Evolutionary conservation across 2,113 vertebrate species (phyloP), one percentile per base, ranked within the genome.

Genomic region (Vicugna pacos): DNA sequence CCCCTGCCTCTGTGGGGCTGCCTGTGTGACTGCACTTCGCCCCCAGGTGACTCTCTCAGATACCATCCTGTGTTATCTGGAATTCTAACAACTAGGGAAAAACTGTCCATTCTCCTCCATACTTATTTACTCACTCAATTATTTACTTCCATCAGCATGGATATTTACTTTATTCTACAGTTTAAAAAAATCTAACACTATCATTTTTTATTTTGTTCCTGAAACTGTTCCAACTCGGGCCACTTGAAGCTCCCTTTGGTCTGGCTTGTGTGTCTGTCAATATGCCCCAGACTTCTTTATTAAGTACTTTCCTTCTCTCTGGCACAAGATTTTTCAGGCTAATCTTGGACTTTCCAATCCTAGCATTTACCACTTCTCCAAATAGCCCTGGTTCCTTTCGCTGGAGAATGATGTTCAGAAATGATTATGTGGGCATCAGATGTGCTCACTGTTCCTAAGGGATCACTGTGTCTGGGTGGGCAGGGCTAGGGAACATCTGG

Each of bases 111-210:
- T 92, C 28, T 52, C 80, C 17, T n/a, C 38, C 48, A 65, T 42
- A 42, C 38, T 65, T 42, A 42, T 62, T 46, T 48, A 48, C 52
- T 75, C 35, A 75, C 19, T 72, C 28, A 50, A n/a, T 58, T 1
- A 24, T 32, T 50, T 75, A 67, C 9, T 83, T 64, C 10, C 67
- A 89, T 79, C 56, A 89, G 30, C 38, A 76, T 15, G 20, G 20
- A 13, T 54, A 93, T 84, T 69, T 77, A 64, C 48, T 84, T 79
- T 82, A 46, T 79, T 95, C 24, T 38, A 72, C 20, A 28, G 30
- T 28, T 60, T 70, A 52, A 91, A 94, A 89, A 91, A 94, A 89
- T 42, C n/a, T 62, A 92, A 38, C 26, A 73, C 20, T 91, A 67
- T 20, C 2, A 35, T 65, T 30, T 92, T 67, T 69, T 26, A 84